Conservation (phyloP, 2,113 vertebrate species). For the Gymnobelideus leadbeateri region DNA sequence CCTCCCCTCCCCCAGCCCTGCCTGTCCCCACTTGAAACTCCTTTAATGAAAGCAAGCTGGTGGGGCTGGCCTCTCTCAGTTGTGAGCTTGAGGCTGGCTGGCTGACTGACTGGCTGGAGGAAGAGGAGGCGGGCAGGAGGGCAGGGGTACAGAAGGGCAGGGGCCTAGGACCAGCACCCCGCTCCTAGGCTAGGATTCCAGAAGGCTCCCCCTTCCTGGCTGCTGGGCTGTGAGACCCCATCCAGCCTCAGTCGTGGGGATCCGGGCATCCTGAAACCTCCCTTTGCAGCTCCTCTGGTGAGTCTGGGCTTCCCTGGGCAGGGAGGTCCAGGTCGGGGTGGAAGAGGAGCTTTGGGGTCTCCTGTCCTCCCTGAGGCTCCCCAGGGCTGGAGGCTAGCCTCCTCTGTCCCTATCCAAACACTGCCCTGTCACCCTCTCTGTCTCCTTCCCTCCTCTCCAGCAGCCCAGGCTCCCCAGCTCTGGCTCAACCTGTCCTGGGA, state of each 20-base stretch:
- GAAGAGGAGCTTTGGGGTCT: not conserved
- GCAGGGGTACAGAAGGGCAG: conserved; percentile 33
- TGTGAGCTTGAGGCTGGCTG: not conserved
- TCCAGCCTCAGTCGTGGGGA: not conserved
- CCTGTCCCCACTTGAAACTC: conserved; percentile 83
- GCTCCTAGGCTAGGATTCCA: not conserved
- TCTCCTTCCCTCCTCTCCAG: no score
- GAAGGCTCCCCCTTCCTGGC: not conserved
- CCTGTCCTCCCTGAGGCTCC: not conserved
- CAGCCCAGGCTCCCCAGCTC: not conserved
- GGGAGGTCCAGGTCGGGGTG: not conserved
- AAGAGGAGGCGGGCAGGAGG: conserved; percentile 26
- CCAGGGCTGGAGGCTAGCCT: not conserved
- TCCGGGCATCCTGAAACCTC: not conserved
- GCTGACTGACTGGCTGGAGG: not conserved
- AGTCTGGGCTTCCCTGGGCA: not conserved
- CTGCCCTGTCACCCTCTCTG: not conserved
- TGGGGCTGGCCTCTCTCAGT: not conserved
- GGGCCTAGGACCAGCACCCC: not conserved
- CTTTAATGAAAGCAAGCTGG: conserved; percentile 95
- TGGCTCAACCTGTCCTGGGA: conserved; percentile 47
- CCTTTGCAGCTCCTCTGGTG: not conserved
- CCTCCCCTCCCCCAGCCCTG: conserved; percentile 69
- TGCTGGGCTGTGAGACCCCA: not conserved
- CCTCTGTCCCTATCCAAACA: not conserved